phyloP scores from a whole-genome alignment of 2,113 vertebrate species.

The Gracilinanus agilis region DNA sequence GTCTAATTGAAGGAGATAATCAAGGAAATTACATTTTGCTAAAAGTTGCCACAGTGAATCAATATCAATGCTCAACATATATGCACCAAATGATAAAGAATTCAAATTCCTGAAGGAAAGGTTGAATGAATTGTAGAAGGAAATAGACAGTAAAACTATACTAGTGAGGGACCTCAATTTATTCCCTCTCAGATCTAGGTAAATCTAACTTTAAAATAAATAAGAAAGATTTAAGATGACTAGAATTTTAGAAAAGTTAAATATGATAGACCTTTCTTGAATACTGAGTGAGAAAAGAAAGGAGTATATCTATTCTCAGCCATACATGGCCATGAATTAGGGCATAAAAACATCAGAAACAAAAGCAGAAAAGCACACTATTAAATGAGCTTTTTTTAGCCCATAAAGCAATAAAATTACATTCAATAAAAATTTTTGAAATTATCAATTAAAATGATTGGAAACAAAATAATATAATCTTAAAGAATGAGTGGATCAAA shows the following conservation, averaged over 20 bases:
- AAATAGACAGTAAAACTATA: background rate
- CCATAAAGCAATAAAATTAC: background rate
- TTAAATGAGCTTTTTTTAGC: background rate
- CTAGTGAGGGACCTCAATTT: background rate
- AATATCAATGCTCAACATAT: background rate
- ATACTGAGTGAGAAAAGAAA: background rate
- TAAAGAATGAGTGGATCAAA: background rate
- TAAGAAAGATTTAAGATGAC: background rate
- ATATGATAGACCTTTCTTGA: background rate
- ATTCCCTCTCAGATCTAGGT: background rate
- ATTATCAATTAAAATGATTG: background rate
- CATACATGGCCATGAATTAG: background rate
- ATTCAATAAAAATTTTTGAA: background rate
- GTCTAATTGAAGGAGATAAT: background rate
- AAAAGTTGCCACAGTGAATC: background rate
- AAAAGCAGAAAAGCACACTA: background rate
- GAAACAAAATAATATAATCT: background rate
- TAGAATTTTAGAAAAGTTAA: background rate
- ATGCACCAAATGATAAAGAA: background rate
- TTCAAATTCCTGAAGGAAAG: background rate
- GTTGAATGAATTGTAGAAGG: background rate
- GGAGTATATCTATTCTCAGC: background rate
- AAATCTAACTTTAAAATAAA: background rate
- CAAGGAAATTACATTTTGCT: background rate
- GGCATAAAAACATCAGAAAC: background rate